phyloP scores from a whole-genome alignment of 2,113 vertebrate species.

The Dasyprocta punctata region DNA sequence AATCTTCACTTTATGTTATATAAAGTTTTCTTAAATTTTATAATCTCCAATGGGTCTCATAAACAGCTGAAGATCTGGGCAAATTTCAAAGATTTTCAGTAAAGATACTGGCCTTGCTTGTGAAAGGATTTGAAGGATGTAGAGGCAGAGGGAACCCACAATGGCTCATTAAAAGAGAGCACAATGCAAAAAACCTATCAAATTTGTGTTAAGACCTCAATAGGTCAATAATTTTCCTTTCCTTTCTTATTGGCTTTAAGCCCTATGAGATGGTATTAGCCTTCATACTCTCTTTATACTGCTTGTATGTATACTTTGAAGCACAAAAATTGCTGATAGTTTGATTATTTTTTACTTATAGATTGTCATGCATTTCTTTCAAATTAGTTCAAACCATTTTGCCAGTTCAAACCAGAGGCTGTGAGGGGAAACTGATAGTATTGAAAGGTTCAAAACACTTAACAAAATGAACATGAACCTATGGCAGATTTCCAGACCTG shows the following conservation, averaged over 20 bases:
- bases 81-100: background rate
- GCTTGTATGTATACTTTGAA: background rate
- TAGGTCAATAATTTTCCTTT: background rate
- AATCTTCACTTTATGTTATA: background rate
- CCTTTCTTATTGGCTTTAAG: background rate
- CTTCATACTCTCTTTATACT: background rate
- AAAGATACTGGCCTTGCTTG: too few species aligned
- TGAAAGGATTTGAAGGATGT: too few species aligned
- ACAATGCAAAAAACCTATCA: background rate
- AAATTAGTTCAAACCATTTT: background rate
- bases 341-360: background rate
- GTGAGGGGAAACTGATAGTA: accelerated
- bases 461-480: accelerated
- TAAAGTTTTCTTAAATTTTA: background rate
- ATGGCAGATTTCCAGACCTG: background rate
- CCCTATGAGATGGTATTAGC: accelerated
- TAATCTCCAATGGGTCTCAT: background rate
- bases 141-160: too few species aligned
- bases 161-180: too few species aligned
- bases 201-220: accelerated
- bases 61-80: background rate
- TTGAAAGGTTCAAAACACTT: background rate
- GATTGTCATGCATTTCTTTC: background rate
- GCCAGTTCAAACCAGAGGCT: background rate
- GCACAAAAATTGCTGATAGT: background rate